Base-by-base conservation (phyloP, 37 sponge, comb jelly and placozoan species). In the Mnemiopsis leidyi region DNA sequence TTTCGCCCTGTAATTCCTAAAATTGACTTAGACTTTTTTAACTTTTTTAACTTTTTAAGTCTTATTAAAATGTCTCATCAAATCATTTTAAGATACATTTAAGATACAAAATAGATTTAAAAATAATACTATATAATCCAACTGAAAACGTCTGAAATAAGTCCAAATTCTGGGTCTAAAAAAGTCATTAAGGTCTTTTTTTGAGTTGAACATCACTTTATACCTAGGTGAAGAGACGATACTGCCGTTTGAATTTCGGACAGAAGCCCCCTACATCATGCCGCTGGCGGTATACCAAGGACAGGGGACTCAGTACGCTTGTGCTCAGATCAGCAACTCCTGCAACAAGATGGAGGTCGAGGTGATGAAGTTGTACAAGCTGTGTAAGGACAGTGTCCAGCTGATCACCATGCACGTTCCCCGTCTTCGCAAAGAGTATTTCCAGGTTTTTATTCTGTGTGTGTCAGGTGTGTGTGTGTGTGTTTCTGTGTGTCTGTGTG, bases 391-490 rank as follows among this genome's bases (percentile, higher is more conserved):
- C 26, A 36, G 38, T 13, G 61, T 85, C 0, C 90, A 85, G 90
- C 1, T 28, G 39, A 36, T 85, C 61, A 23, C 61, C 21, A 23
- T 85, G 25, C 25, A 28, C 1, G 61, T 85, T 26, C 90, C 90
- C 33, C 39, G 90, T 39, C 90, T 85, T 37, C 32, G 35, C 20
- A 85, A 85, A 21, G 61, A 85, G 61, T 85, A 85, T 40, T 85
- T 85, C 61, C 90, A 85, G 90, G 90, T 85, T n/a, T n/a, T n/a
- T n/a, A n/a, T n/a, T n/a, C n/a, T n/a, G n/a, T n/a, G n/a, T n/a
- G n/a, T n/a, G n/a, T n/a, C n/a, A n/a, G n/a, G n/a, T n/a, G n/a
- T n/a, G n/a, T n/a, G n/a, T n/a, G n/a, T n/a, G n/a, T n/a, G n/a
- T n/a, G n/a, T n/a, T n/a, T n/a, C n/a, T n/a, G n/a, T n/a, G n/a